Evolutionary conservation across 2,113 vertebrate genomes (phyloP).

Genomic region (Bagarius yarrelli): DNA sequence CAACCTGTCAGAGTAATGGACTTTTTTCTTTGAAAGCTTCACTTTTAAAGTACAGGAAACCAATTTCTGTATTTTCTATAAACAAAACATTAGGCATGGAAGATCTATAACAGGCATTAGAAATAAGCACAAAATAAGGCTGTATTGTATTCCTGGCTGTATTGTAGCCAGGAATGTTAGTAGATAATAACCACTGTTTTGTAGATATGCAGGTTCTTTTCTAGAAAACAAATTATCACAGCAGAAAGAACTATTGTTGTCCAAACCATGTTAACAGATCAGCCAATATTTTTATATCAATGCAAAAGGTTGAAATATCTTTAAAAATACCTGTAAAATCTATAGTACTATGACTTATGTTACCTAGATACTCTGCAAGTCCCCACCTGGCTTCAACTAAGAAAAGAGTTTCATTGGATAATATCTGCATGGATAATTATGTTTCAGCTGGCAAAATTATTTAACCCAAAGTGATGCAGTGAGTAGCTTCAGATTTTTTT

Average conservation of each 20-base stretch:
- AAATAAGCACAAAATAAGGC: not conserved
- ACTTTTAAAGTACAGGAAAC: not conserved
- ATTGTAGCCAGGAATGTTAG: not conserved
- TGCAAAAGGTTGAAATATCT: not conserved
- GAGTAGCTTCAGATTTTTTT: too few species aligned
- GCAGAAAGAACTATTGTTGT: not conserved
- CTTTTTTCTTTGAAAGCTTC: not conserved
- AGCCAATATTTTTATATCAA: not conserved
- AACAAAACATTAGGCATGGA: not conserved
- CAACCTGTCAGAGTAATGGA: conserved; percentile 3
- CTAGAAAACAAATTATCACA: not conserved
- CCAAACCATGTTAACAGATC: not conserved
- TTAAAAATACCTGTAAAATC: too few species aligned
- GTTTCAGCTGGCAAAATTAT: too few species aligned
- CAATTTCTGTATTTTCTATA: not conserved
- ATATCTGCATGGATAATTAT: too few species aligned
- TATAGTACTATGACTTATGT: too few species aligned
- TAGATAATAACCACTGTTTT: not conserved
- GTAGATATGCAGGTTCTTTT: not conserved
- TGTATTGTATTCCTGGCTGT: too few species aligned
- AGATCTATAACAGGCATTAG: not conserved
- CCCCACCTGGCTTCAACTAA: too few species aligned
- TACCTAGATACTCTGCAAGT: too few species aligned
- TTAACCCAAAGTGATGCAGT: too few species aligned
- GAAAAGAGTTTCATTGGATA: too few species aligned